A percentile compares a stretch with the other conserved stretches of the same genome.
These are phyloP conservation scores for Ctenopoma kingsleyae DNA, from an alignment of 2,797 vertebrate genomes.

Conservation along the genomic window DNA sequence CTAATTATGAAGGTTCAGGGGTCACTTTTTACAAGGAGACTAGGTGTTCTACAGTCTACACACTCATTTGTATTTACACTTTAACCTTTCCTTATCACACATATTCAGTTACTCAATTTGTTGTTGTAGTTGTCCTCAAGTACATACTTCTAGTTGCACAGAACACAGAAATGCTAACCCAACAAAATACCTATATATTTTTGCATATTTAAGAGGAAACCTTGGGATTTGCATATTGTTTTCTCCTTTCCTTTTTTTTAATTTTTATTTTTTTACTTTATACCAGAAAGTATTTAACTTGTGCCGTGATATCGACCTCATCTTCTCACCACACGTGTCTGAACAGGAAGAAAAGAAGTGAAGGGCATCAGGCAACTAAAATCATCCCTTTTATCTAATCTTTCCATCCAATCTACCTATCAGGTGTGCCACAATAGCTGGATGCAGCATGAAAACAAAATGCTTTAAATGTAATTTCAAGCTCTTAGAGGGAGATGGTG, in stretches of 20 bases:
- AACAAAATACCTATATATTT: constrained; percentile 55
- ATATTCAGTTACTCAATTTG: constrained; percentile 64
- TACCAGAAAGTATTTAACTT: constrained; percentile 27
- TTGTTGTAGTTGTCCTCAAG: constrained; percentile 50
- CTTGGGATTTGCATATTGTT: constrained; percentile 69
- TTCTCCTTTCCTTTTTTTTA: constrained; percentile 17
- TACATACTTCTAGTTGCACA: constrained; percentile 31
- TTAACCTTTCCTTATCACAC: constrained; percentile 63
- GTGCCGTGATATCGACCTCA: constrained; percentile 36
- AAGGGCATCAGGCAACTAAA: constrained; percentile 66
- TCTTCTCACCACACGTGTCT: constrained; percentile 41
- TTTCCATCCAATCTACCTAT: constrained; percentile 68
- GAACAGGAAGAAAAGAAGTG: constrained; percentile 55
- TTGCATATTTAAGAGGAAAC: constrained; percentile 65
- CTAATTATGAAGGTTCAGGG: constrained; percentile 49
- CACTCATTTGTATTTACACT: constrained; percentile 56
- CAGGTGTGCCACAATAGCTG: constrained; percentile 56
- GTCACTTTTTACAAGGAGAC: constrained; percentile 36
- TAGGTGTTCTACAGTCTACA: constrained; percentile 24
- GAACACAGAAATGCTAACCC: constrained; percentile 47
- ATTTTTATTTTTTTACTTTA: constrained; percentile 25
- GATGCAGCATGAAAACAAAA: constrained; percentile 66
- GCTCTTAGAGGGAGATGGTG: constrained; percentile 44
- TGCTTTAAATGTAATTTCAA: constrained; percentile 64
- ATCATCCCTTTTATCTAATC: constrained; percentile 70